Percentiles rank a stretch among this genome's conserved stretches.
These are phyloP conservation scores for Muscicapa striata DNA, from an alignment of 2,797 vertebrate species.

Conservation along the genomic window DNA sequence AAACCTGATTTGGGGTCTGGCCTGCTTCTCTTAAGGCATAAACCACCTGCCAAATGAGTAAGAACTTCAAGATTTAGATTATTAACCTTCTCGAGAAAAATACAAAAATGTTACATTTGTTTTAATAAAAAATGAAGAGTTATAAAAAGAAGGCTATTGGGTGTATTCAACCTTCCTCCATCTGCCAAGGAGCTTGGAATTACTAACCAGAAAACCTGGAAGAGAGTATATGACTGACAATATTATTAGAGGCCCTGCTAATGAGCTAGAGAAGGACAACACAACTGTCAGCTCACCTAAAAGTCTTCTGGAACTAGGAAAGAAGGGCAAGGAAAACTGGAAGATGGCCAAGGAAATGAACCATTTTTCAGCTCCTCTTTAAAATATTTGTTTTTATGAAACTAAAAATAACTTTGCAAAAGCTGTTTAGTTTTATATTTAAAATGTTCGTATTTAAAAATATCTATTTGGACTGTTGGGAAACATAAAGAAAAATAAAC, in stretches of 20 bases:
- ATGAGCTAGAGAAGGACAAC: background rate
- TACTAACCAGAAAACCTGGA: background rate
- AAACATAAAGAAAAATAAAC: slow-evolving; percentile 84
- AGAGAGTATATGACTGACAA: background rate
- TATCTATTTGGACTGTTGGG: background rate
- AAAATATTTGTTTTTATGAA: slow-evolving; percentile 37
- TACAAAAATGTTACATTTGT: background rate
- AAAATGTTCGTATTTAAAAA: background rate
- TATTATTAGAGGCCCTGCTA: background rate
- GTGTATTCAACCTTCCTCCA: background rate
- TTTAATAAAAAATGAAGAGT: background rate
- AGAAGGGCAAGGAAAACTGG: background rate
- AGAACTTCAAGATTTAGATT: background rate
- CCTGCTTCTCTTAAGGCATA: background rate
- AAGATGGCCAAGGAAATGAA: background rate
- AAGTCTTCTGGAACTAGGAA: background rate
- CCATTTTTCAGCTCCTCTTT: background rate
- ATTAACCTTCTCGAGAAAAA: background rate
- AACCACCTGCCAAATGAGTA: background rate
- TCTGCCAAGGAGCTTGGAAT: background rate
- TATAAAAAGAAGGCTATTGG: background rate
- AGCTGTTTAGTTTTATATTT: slow-evolving; percentile 47
- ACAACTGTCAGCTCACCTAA: background rate
- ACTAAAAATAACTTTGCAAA: background rate
- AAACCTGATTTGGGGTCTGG: background rate